phyloP scores from a whole-genome alignment of 2,888 invertebrate species.

The Auanema sp. region DNA sequence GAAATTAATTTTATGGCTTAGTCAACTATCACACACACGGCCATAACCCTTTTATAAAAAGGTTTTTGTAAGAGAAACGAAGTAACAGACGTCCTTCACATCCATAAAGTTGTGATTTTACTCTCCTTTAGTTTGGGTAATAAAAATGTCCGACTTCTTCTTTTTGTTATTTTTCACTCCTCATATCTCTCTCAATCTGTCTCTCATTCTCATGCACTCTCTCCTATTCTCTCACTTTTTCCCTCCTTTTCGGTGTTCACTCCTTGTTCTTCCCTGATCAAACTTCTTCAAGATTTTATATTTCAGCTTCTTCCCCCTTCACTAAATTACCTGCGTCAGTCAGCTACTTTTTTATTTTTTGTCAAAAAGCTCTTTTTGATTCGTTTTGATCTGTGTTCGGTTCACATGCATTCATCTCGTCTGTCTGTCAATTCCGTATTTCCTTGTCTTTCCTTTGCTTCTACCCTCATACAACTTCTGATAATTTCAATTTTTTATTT shows the following conservation, averaged over 20 bases:
- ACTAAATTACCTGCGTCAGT: not conserved
- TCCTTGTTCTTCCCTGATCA: constrained; percentile 12
- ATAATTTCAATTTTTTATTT: too few relatives aligned
- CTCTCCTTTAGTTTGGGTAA: constrained; percentile 3
- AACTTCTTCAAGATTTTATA: constrained; percentile 9
- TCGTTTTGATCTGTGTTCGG: not conserved
- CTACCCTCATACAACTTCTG: too few relatives aligned
- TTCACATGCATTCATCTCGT: constrained; percentile 15
- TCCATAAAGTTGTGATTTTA: constrained; percentile 3
- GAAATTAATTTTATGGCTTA: too few relatives aligned
- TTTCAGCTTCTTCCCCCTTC: not conserved
- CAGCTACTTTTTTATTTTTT: not conserved
- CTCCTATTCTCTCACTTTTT: constrained; percentile 9
- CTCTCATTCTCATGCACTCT: constrained; percentile 13
- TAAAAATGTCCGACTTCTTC: constrained; percentile 22
- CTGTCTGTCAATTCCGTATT: too few relatives aligned
- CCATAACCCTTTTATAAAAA: too few relatives aligned
- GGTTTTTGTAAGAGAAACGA: not conserved
- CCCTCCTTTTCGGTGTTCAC: constrained; percentile 4
- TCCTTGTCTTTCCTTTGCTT: constrained; percentile 9
- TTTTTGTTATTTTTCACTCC: constrained; percentile 19
- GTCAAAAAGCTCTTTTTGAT: not conserved
- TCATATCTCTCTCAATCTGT: constrained; percentile 14
- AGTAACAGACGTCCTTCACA: constrained; percentile 14
- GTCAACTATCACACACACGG: too few relatives aligned